Percentiles rank a stretch among this genome's conserved stretches.
Evolutionary conservation across 2,888 invertebrate genomes (phyloP).

Genomic region (Stenurella melanura): DNA sequence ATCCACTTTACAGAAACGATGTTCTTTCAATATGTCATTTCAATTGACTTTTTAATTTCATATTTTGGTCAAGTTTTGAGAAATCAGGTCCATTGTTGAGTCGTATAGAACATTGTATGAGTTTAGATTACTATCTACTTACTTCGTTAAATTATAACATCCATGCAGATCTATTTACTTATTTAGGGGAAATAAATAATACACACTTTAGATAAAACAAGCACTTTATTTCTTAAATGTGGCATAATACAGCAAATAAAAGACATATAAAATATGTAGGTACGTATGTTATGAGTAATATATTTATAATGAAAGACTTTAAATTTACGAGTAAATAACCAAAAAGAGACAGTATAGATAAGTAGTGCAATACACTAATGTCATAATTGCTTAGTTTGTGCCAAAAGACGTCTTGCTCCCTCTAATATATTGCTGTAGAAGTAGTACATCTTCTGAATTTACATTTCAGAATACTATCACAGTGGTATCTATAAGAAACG

Average conservation of each 20-base stretch:
- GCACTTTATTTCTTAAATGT: conserved; percentile 59
- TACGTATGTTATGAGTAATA: conserved; percentile 52
- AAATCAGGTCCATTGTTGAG: no score
- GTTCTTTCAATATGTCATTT: no score
- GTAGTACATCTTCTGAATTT: conserved; percentile 56
- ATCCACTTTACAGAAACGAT: no score
- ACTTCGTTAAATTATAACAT: no score
- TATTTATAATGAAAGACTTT: conserved; percentile 60
- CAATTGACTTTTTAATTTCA: no score
- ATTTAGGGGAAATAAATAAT: no score
- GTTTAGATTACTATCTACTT: no score
- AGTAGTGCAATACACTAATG: conserved; percentile 45
- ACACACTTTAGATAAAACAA: conserved; percentile 52
- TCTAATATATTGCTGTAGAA: conserved; percentile 64
- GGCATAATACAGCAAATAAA: conserved; percentile 61
- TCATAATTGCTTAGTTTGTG: conserved; percentile 64
- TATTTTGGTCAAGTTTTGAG: no score
- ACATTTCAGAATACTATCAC: conserved; percentile 62
- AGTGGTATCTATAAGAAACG: conserved; percentile 57
- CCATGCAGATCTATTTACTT: no score
- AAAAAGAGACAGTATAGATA: conserved; percentile 46
- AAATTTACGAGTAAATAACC: conserved; percentile 51
- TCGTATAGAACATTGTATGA: no score
- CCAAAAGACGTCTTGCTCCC: conserved; percentile 64
- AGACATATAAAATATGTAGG: conserved; percentile 59